These are phyloP conservation scores for Conger conger DNA, from an alignment of 2,113 vertebrate species.

Conservation along the genomic window DNA sequence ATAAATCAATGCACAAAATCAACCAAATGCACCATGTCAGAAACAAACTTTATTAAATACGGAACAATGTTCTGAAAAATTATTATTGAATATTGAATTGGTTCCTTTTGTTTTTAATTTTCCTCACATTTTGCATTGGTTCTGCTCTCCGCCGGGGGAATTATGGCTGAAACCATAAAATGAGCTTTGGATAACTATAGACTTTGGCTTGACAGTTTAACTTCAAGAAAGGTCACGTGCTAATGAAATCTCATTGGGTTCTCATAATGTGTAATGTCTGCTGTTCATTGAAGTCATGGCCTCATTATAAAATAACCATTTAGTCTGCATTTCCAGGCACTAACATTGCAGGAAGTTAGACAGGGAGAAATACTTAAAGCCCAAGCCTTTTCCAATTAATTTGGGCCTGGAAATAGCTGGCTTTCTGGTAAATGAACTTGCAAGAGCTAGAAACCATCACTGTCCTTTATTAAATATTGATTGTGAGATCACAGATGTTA, in stretches of 20 bases:
- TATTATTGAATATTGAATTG: not conserved
- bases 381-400: not conserved
- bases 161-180: not conserved
- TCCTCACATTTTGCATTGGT: not conserved
- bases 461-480: conserved; percentile 21
- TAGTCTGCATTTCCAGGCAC: conserved; percentile 5
- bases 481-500: conserved; percentile 10
- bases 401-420: not conserved
- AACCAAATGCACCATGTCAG: not conserved
- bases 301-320: conserved; percentile 7
- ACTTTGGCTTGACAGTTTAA: not conserved
- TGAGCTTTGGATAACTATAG: not conserved
- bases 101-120: not conserved
- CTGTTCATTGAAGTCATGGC: not conserved
- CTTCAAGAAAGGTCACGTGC: not conserved
- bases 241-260: not conserved
- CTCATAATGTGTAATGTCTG: not conserved
- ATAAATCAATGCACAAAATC: not conserved
- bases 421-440: not conserved
- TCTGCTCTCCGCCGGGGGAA: not conserved
- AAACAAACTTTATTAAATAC: not conserved
- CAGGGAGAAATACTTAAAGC: conserved; percentile 12
- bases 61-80: not conserved
- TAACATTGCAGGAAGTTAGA: not conserved
- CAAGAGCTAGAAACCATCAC: conserved; percentile 2